These are phyloP conservation scores for Stegana nigrithorax DNA, from an alignment of 2,888 invertebrate genomes.

Conservation along the genomic window DNA sequence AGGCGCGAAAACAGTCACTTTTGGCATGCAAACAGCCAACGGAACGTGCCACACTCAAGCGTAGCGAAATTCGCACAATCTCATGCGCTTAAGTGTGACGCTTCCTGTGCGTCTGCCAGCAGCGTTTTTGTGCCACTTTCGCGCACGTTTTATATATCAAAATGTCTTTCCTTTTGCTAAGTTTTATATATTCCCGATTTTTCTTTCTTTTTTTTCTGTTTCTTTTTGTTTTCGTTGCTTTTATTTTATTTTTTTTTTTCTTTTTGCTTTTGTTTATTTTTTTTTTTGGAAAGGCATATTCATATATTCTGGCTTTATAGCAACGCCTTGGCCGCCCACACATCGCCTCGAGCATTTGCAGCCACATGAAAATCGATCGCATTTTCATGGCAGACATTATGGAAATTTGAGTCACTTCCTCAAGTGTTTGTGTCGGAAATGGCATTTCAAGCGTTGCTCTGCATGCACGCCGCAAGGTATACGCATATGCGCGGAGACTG, in stretches of 20 bases:
- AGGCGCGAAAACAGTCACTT: not conserved
- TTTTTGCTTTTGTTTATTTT: slow-evolving; percentile 22
- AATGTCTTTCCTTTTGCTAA: no score
- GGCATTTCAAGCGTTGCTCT: slow-evolving; percentile 39
- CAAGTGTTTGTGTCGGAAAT: slow-evolving; percentile 52
- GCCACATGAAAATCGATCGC: slow-evolving; percentile 56
- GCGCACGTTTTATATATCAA: slow-evolving; percentile 12
- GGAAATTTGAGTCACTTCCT: slow-evolving; percentile 58
- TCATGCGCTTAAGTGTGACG: slow-evolving; percentile 11
- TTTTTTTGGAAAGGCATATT: slow-evolving; percentile 2
- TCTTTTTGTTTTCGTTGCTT: not conserved
- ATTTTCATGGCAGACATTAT: slow-evolving; percentile 63
- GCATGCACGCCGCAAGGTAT: no score
- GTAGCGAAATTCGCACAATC: slow-evolving; percentile 6
- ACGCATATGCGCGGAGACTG: no score
- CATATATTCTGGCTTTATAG: slow-evolving; percentile 7
- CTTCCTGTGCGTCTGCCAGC: not conserved
- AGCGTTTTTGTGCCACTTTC: not conserved
- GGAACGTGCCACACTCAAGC: not conserved
- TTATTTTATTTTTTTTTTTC: slow-evolving; percentile 32
- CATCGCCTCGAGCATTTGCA: slow-evolving; percentile 7
- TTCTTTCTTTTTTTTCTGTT: not conserved
- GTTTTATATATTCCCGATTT: no score
- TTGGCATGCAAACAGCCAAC: not conserved
- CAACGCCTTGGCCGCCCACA: not conserved